Percentiles rank a stretch among this genome's conserved stretches.
Conservation (phyloP, 2,113 vertebrate species). For the Perccottus glenii region DNA sequence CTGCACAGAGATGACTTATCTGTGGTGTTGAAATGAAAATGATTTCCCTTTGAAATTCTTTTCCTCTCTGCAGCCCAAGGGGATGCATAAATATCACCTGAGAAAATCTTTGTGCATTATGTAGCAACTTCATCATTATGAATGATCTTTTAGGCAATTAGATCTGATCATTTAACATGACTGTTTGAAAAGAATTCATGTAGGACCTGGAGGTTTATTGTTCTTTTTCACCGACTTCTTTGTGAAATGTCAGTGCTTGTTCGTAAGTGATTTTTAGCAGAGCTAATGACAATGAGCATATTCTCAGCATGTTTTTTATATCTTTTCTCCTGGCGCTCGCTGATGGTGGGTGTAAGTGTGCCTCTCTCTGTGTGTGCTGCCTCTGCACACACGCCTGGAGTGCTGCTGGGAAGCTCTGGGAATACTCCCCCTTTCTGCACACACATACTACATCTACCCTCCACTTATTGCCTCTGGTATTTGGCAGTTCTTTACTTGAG, state of each 20-base stretch:
- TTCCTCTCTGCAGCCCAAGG: constrained; percentile 15
- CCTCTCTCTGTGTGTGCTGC: constrained; percentile 30
- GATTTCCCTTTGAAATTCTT: constrained; percentile 43
- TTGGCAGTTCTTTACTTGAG: constrained; percentile 42
- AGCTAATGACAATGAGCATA: constrained; percentile 6
- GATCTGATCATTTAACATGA: constrained; percentile 36
- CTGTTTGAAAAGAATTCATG: constrained; percentile 15
- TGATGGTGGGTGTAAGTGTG: constrained; percentile 23
- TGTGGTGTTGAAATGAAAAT: constrained; percentile 40
- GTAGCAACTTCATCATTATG: constrained; percentile 27
- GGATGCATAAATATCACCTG: constrained; percentile 33
- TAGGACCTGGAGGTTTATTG: constrained; percentile 27
- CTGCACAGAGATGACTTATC: constrained; percentile 17
- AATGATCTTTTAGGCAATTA: constrained; percentile 38
- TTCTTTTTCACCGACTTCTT: constrained; percentile 17
- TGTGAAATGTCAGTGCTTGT: constrained; percentile 14
- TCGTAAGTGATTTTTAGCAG: neutral
- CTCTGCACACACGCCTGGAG: constrained; percentile 39
- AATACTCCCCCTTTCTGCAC: constrained; percentile 33
- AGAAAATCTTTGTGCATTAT: constrained; percentile 36
- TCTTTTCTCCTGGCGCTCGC: constrained; percentile 17
- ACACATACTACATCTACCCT: constrained; percentile 6
- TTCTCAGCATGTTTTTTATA: neutral
- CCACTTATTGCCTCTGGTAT: constrained; percentile 30
- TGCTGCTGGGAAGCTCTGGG: constrained; percentile 50